These are phyloP conservation scores for Hyperoplus lanceolatus DNA, from an alignment of 2,797 vertebrate genomes.

Conservation along the genomic window DNA sequence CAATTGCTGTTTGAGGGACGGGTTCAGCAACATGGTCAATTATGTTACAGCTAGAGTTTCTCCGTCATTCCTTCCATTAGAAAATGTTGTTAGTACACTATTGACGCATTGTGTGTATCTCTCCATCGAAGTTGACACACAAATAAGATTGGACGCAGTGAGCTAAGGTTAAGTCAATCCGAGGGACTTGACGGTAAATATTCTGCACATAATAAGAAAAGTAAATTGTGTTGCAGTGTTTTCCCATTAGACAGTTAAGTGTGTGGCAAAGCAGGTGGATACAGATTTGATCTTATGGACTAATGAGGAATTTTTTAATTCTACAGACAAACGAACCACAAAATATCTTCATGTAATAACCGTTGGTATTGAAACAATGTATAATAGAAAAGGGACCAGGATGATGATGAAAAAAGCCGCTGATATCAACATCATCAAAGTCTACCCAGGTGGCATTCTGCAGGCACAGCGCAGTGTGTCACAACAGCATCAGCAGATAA, in stretches of 20 bases:
- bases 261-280: conserved; percentile 12
- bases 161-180: neutral
- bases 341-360: neutral
- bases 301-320: conserved; percentile 1
- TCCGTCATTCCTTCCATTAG: neutral
- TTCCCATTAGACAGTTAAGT: conserved; percentile 3
- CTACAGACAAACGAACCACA: conserved; percentile 9
- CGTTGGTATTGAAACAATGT: neutral
- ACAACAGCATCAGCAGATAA: conserved; percentile 4
- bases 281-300: neutral
- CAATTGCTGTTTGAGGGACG: neutral
- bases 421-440: conserved; percentile 20
- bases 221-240: conserved; percentile 8
- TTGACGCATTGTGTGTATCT: neutral
- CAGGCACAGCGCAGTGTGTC: conserved; percentile 4
- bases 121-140: neutral
- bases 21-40: neutral
- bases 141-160: neutral
- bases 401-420: conserved; percentile 2
- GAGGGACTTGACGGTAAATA: neutral
- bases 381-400: neutral
- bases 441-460: conserved; percentile 22
- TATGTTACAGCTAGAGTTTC: neutral
- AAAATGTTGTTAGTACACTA: neutral
- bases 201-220: conserved; percentile 3